Evolutionary conservation across 2,113 vertebrate species (phyloP).

Genomic region (Mustela lutreola): DNA sequence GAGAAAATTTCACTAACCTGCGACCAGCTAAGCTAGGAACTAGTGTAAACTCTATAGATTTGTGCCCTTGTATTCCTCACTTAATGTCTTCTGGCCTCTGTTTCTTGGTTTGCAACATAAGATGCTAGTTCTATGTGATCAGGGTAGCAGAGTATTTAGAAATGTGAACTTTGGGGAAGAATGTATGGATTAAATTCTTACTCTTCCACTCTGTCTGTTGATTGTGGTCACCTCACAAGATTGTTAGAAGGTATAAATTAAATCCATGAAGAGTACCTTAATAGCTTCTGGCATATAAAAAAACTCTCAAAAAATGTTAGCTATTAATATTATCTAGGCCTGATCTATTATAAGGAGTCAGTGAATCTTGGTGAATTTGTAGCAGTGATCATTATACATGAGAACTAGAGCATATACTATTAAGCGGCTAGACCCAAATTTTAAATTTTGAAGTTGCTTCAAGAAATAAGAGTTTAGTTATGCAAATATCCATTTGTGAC

Average conservation of each 20-base stretch:
- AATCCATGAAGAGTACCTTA: neutral
- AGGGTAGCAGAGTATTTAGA: neutral
- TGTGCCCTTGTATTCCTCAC: neutral
- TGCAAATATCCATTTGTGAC: neutral
- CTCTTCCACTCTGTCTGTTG: neutral
- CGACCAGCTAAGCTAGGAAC: neutral
- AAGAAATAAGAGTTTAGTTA: neutral
- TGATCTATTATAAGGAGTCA: neutral
- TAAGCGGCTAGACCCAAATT: neutral
- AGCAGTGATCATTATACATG: neutral
- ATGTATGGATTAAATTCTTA: neutral
- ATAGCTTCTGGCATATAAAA: neutral
- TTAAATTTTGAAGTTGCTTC: neutral
- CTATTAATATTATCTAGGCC: neutral
- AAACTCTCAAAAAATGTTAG: neutral
- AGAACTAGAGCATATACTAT: neutral
- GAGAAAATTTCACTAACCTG: neutral
- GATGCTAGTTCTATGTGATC: neutral
- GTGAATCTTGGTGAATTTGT: neutral
- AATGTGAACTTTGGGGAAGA: neutral
- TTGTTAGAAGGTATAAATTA: neutral
- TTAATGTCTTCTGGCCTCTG: neutral
- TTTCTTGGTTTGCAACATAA: constrained; percentile 10
- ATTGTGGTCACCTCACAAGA: neutral
- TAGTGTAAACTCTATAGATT: neutral